Percentiles rank a stretch among this genome's conserved stretches.
phyloP scores from a whole-genome alignment of 2,888 invertebrate species.

The Morpho helenor region DNA sequence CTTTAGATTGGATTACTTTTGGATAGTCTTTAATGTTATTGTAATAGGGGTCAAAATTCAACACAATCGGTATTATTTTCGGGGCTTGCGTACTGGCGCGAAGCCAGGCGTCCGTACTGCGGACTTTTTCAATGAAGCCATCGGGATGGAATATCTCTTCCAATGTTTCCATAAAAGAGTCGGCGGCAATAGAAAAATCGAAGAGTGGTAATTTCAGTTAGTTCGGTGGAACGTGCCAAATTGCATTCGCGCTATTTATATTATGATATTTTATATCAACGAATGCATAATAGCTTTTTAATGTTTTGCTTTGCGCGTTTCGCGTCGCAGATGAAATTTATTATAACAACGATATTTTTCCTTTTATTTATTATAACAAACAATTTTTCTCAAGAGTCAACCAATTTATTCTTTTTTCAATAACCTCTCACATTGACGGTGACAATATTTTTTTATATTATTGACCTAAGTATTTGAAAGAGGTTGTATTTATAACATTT shows the following conservation, averaged over 20 bases:
- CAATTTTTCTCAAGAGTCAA: no score
- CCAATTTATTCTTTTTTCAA: no score
- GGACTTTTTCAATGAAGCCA: constrained; percentile 75
- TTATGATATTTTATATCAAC: not conserved
- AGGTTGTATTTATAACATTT: no score
- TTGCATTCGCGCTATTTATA: constrained; percentile 14
- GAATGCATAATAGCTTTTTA: constrained; percentile 1
- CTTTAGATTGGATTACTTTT: constrained; percentile 15
- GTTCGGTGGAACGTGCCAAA: constrained; percentile 22
- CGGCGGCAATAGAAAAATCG: constrained; percentile 57
- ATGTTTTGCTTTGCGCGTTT: not conserved
- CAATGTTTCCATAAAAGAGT: constrained; percentile 74
- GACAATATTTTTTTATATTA: no score
- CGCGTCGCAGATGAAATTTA: no score
- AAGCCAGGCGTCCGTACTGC: constrained; percentile 71
- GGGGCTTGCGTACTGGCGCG: constrained; percentile 39
- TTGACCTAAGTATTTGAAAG: no score
- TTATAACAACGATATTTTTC: no score
- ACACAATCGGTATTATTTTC: constrained; percentile 13
- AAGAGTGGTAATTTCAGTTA: constrained; percentile 28
- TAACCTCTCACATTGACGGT: no score
- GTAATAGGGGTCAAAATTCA: constrained; percentile 19
- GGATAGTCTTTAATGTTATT: constrained; percentile 9
- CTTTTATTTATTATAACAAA: no score
- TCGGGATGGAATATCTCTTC: constrained; percentile 73